Percentiles rank a stretch among this genome's conserved stretches.
These are phyloP conservation scores for Hyppa rectilinea DNA, from an alignment of 2,888 invertebrate species.

Conservation along the genomic window DNA sequence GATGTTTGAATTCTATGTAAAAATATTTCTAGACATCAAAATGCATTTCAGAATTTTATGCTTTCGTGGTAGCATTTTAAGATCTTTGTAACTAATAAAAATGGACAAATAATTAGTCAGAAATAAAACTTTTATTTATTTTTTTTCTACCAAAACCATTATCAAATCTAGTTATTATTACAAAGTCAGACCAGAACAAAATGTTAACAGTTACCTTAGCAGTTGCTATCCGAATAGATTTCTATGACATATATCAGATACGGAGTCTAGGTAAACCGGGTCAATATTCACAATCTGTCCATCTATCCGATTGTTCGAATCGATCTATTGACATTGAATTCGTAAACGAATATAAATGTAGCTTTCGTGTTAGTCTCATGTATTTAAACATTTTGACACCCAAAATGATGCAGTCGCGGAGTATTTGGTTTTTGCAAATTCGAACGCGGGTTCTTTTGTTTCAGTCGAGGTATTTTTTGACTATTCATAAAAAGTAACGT, in stretches of 20 bases:
- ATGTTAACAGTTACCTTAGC: not conserved
- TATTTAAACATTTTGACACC: conserved; percentile 39
- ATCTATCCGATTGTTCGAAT: conserved; percentile 27
- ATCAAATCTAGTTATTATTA: not conserved
- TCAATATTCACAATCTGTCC: conserved; percentile 23
- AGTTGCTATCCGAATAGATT: conserved; percentile 12
- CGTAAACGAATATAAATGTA: conserved; percentile 15
- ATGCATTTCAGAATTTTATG: not conserved
- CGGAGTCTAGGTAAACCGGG: not conserved
- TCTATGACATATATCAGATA: conserved; percentile 13
- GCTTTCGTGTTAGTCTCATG: conserved; percentile 27
- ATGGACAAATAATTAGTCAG: too few species aligned
- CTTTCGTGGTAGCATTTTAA: not conserved
- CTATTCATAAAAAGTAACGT: too few species aligned
- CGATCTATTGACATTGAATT: conserved; percentile 47
- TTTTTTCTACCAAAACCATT: not conserved
- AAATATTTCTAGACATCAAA: not conserved
- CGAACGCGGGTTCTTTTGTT: conserved; percentile 2
- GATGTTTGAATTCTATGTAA: conserved; percentile 13
- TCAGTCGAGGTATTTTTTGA: not conserved
- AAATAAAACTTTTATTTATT: too few species aligned
- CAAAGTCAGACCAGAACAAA: conserved; percentile 2
- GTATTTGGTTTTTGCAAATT: not conserved
- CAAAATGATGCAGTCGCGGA: conserved; percentile 20
- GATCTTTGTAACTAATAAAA: too few species aligned